Evolutionary conservation across 2,113 vertebrate genomes (phyloP).

Genomic region (Sciurus niger): DNA sequence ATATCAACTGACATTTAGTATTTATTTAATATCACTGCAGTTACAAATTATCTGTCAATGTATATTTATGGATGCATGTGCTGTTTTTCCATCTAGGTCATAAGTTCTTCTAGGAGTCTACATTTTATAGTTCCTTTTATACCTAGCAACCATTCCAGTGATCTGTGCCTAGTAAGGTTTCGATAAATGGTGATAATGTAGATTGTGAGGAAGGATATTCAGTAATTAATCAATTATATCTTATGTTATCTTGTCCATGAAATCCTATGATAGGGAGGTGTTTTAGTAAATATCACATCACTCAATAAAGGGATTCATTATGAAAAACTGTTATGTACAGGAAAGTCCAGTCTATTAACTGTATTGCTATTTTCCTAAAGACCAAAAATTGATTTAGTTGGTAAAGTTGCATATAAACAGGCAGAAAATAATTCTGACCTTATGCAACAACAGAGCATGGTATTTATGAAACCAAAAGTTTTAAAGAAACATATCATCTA

Average conservation of each 20-base stretch:
- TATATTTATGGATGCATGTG: neutral
- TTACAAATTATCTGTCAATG: neutral
- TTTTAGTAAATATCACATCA: neutral
- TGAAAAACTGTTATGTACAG: neutral
- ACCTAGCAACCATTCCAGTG: neutral
- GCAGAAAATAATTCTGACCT: constrained; percentile 72
- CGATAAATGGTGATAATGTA: neutral
- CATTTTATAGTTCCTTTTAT: neutral
- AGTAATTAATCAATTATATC: neutral
- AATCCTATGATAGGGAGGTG: neutral
- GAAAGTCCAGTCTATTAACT: neutral
- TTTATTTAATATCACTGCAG: neutral
- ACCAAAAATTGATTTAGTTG: constrained; percentile 70
- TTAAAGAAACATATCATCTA: constrained; percentile 76
- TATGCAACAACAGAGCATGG: constrained; percentile 55
- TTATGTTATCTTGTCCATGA: neutral
- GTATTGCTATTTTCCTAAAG: constrained; percentile 3
- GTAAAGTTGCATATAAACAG: constrained; percentile 58
- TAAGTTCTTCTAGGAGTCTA: neutral
- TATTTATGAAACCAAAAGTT: constrained; percentile 77
- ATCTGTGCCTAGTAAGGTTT: neutral
- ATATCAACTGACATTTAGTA: neutral
- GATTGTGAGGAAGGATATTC: neutral
- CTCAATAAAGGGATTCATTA: neutral
- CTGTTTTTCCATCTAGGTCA: neutral